Base-by-base conservation (phyloP, 2,113 vertebrate genomes). In the Ammodytes marinus region DNA sequence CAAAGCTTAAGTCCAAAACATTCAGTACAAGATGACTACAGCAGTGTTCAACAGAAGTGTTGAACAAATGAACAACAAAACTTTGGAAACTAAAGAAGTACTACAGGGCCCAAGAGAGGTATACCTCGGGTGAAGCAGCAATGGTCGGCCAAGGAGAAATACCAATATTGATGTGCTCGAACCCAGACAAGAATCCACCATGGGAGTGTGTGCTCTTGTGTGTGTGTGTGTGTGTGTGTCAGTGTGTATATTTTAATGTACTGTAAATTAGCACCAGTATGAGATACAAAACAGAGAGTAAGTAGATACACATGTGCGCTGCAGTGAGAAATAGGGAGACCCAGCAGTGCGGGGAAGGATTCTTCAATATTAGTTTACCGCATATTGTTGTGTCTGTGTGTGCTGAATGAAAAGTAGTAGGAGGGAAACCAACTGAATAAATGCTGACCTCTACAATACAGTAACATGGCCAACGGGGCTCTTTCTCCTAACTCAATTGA, bases 121-220 rank as follows among this genome's bases (percentile, higher is more conserved):
- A 27, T 27, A 27, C 27, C 27, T 27, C 27, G 27, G 27, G 27
- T 27, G 27, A 27, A 27, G 27, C 27, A 27, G 27, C 27, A 27
- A 27, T 27, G 27, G 27, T 27, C 27, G 27, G 27, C 27, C 27
- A 27, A 27, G 27, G 27, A 27, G 27, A 27, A 80, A 86, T 84
- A 54, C 66, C 12, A 61, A 78, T 82, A 87, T 79, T 84, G 83
- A 74, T 66, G 72, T 78, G 78, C 81, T 86, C 86, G 70, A 76
- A 73, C 83, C 74, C 67, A 27, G 58, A 72, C 74, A 71, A 52
- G 55, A 64, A 45, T 49, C 42, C 37, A 27, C 45, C 17, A 15
- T 43, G 19, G 58, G 57, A 27, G 27, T 55, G 40, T 65, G 14
- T 65, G 9, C 27, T 27, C 27, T 27, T 53, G 27, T 14, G 12